Evolutionary conservation across 2,113 vertebrate genomes (phyloP).

Genomic region (Sorex fumeus): DNA sequence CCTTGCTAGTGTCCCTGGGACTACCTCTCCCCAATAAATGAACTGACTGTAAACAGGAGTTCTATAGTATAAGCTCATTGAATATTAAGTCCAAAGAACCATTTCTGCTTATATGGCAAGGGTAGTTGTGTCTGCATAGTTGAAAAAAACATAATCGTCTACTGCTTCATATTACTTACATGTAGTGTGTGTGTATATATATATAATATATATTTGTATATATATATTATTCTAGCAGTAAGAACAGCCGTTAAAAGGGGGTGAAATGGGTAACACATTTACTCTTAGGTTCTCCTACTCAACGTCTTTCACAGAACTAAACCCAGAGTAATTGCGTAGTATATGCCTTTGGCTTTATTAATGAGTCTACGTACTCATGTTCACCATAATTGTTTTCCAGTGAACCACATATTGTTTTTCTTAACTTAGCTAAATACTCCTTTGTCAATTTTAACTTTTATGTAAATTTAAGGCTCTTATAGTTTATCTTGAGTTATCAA

Average conservation of each 20-base stretch:
- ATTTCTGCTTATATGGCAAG: constrained; percentile 4
- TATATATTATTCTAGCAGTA: background rate
- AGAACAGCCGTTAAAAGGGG: background rate
- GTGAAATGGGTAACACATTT: background rate
- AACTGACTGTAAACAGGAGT: background rate
- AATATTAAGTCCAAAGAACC: background rate
- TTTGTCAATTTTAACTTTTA: constrained; percentile 1
- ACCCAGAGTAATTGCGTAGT: background rate
- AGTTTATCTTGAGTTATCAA: constrained; percentile 14
- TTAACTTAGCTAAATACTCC: background rate
- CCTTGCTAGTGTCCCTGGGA: too few relatives aligned
- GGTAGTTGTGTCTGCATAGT: background rate
- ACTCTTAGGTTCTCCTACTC: background rate
- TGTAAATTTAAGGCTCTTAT: constrained; percentile 18
- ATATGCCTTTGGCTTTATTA: background rate
- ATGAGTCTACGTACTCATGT: background rate
- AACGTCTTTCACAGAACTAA: background rate
- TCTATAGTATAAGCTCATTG: constrained; percentile 29
- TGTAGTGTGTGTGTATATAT: background rate
- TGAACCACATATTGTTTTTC: background rate
- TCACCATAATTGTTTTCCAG: constrained; percentile 46
- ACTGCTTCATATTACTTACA: background rate
- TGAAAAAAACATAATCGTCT: background rate
- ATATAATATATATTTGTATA: too few relatives aligned
- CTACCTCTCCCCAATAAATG: too few relatives aligned